Evolutionary conservation across 2,113 vertebrate genomes (phyloP), one percentile per base, ranked within the genome.

Genomic region (Orthonyx spaldingii): DNA sequence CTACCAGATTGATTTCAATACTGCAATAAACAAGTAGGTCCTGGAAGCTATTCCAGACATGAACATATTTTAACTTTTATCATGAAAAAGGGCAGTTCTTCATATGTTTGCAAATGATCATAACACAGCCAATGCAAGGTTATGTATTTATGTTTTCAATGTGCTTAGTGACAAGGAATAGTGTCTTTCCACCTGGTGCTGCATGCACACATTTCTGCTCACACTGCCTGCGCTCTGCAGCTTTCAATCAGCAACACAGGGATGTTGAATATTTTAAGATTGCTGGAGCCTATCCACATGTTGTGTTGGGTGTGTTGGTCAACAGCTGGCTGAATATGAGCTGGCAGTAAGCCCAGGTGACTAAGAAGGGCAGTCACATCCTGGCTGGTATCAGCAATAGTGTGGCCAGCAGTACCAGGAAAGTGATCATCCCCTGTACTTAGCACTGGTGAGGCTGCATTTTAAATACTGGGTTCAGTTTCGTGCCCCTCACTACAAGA

Each of bases 211-310:
- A 16, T 32, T 76, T 41, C 55, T 76, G 60, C 17, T 85, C 47
- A 61, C 14, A 30, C 9, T 69, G 27, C 35, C 53, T 64, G 53
- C 0, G 0, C 22, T 78, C 52, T 42, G 37, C 16, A 42, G 41
- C 32, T 57, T 85, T 77, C 71, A 47, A 4, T 12, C 41, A 79
- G 37, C 60, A 47, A 8, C 47, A 52, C 4, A 10, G 11, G 6
- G 32, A 65, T 2, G 0, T 0, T n/a, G 11, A 50, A 42, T 33
- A 26, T 41, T 6, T 1, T 37, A 55, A 52, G 33, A 50, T 27
- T 15, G 8, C 26, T 61, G 15, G 2, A 53, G 33, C 18, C 33
- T 53, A 16, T 37, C 28, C 66, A 28, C 3, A 6, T 3, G 13
- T 79, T 89, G 47, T 57, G 14, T 23, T 61, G 32, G 5, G 19